Conservation (phyloP, 1,140 invertebrate genomes). For the Steinernema feltiae region DNA sequence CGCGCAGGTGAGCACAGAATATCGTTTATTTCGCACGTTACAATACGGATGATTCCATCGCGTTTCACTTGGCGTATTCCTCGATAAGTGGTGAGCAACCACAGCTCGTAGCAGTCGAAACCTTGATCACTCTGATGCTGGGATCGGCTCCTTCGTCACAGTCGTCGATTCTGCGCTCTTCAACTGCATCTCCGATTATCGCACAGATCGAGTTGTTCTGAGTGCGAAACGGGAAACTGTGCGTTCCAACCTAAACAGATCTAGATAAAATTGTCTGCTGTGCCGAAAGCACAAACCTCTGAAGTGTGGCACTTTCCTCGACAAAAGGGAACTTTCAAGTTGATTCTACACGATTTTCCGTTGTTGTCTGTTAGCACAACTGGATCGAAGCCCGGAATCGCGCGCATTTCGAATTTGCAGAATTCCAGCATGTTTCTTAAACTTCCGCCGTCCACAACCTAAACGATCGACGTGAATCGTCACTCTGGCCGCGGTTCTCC, state of each 20-base stretch:
- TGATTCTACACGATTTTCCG: background rate
- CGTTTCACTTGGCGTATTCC: too few relatives aligned
- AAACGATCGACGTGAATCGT: too few relatives aligned
- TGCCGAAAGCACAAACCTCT: background rate
- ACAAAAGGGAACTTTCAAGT: background rate
- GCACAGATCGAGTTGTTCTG: conserved; percentile 7
- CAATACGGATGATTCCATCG: background rate
- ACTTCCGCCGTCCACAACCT: background rate
- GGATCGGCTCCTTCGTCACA: background rate
- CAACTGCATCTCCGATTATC: background rate
- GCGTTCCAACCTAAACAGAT: background rate
- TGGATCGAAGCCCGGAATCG: background rate
- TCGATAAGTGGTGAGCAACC: too few relatives aligned
- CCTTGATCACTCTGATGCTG: background rate
- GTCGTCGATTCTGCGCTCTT: background rate
- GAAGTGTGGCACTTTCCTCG: background rate
- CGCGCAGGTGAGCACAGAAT: too few relatives aligned
- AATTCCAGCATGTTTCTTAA: background rate
- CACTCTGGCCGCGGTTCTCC: too few relatives aligned
- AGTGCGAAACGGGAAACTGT: background rate
- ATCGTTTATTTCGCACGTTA: too few relatives aligned
- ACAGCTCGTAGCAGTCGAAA: background rate
- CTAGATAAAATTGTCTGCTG: too few relatives aligned
- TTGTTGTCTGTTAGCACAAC: background rate
- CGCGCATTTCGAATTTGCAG: conserved; percentile 5